These are phyloP conservation scores for Scolopax rusticola DNA, from an alignment of 2,797 vertebrate species.

Conservation along the genomic window DNA sequence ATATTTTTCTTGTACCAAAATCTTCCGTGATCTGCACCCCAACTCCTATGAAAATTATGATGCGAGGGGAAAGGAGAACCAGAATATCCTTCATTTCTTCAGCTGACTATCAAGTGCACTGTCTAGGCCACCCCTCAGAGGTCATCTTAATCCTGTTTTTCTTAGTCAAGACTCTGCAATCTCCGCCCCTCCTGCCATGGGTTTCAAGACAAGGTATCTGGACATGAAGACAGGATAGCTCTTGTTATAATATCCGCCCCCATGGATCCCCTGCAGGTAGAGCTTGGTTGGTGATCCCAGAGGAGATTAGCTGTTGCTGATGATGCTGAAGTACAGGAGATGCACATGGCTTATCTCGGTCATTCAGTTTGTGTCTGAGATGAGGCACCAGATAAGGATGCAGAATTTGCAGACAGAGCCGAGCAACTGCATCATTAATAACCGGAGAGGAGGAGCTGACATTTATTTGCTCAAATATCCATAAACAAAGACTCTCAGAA, in stretches of 20 bases:
- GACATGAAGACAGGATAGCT: background rate
- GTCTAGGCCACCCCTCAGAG: background rate
- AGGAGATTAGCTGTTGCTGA: conserved; percentile 60
- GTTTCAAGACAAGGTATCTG: background rate
- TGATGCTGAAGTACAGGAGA: conserved; percentile 46
- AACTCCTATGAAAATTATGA: background rate
- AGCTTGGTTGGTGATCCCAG: conserved; percentile 10
- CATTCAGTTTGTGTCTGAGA: conserved; percentile 47
- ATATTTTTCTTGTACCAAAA: background rate
- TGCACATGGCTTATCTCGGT: conserved; percentile 17
- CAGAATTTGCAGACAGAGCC: conserved; percentile 42
- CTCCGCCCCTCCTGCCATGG: background rate
- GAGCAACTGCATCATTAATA: conserved; percentile 57
- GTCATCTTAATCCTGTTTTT: background rate
- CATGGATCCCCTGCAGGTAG: conserved; percentile 34
- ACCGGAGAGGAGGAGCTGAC: conserved; percentile 58
- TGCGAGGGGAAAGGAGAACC: background rate
- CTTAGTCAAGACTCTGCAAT: background rate
- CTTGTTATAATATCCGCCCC: background rate
- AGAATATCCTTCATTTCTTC: background rate
- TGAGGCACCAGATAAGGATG: conserved; percentile 53
- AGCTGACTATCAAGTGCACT: background rate
- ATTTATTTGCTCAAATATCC: conserved; percentile 71
- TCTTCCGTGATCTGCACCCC: background rate
- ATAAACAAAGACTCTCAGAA: conserved; percentile 71